Percentiles rank a stretch among this genome's conserved stretches.
Evolutionary conservation across 2,113 vertebrate genomes (phyloP).

Genomic region (Epinephelus fuscoguttatus): DNA sequence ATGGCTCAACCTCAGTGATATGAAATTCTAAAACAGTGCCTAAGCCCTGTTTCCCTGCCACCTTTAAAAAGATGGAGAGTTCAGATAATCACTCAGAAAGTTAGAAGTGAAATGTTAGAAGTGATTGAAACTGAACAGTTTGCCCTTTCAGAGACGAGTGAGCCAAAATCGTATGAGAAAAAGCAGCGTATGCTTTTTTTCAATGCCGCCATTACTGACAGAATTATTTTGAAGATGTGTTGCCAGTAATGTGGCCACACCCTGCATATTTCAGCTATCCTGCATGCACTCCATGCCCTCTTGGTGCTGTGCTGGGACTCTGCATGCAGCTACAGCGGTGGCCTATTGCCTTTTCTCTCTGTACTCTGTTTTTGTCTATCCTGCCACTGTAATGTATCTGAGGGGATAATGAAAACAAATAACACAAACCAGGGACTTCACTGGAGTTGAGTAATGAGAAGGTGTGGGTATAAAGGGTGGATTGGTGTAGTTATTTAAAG

Average conservation of each 20-base stretch:
- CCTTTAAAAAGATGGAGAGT: constrained; percentile 32
- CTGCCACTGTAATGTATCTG: constrained; percentile 46
- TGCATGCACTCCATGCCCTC: constrained; percentile 5
- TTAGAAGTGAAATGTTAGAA: constrained; percentile 56
- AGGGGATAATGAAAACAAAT: constrained; percentile 82
- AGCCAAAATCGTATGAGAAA: constrained; percentile 11
- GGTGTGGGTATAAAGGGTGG: constrained; percentile 37
- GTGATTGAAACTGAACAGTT: constrained; percentile 62
- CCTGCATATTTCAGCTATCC: constrained; percentile 5
- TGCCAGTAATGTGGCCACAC: constrained; percentile 24
- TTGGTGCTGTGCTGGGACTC: constrained; percentile 2
- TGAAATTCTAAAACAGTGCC: constrained; percentile 4
- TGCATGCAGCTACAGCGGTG: constrained; percentile 13
- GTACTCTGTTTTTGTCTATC: constrained; percentile 32
- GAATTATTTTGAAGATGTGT: constrained; percentile 38
- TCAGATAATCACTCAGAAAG: constrained; percentile 55
- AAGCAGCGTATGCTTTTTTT: constrained; percentile 3
- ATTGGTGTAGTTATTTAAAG: constrained; percentile 64
- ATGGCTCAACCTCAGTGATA: neutral
- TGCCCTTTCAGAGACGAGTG: constrained; percentile 65
- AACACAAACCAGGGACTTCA: constrained; percentile 54
- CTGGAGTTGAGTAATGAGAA: constrained; percentile 57
- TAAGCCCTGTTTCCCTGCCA: neutral
- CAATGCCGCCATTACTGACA: constrained; percentile 18
- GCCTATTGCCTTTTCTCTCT: constrained; percentile 43